Percentiles rank a stretch among this genome's conserved stretches.
Evolutionary conservation across 2,888 invertebrate species (phyloP).

Genomic region (Oligia latruncula): DNA sequence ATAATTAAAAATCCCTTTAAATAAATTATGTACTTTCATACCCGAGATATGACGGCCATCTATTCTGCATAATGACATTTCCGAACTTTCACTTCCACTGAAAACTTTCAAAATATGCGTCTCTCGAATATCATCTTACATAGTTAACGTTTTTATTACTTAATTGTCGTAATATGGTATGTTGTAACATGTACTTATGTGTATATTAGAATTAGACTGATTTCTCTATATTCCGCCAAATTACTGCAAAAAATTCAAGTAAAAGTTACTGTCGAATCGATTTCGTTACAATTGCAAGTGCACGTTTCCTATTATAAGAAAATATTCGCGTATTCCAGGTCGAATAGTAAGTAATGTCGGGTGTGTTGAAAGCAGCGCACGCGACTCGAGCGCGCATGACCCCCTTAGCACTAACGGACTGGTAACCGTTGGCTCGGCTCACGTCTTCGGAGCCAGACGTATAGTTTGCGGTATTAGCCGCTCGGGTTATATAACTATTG

Average conservation of each 20-base stretch:
- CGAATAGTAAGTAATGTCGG: conserved; percentile 71
- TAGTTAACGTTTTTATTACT: conserved; percentile 49
- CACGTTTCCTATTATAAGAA: conserved; percentile 61
- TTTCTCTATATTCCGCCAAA: conserved; percentile 14
- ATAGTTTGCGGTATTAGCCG: conserved; percentile 59
- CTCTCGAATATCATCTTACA: conserved; percentile 42
- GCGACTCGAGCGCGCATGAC: conserved; percentile 79
- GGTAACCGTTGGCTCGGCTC: conserved; percentile 66
- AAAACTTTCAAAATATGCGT: conserved; percentile 56
- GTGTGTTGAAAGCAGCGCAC: conserved; percentile 84
- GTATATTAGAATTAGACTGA: conserved; percentile 17
- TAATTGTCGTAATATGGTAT: conserved; percentile 54
- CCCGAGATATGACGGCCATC: conserved; percentile 36
- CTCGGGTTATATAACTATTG: conserved; percentile 64
- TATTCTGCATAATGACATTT: conserved; percentile 53
- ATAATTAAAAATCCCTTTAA: conserved; percentile 37
- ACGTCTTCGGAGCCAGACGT: conserved; percentile 57
- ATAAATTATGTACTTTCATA: conserved; percentile 28
- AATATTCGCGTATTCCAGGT: conserved; percentile 75
- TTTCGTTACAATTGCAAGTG: conserved; percentile 43
- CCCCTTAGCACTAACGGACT: conserved; percentile 84
- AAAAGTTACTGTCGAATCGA: conserved; percentile 45
- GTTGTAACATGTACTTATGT: conserved; percentile 28
- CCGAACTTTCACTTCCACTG: conserved; percentile 60
- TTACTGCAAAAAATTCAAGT: conserved; percentile 9